A percentile compares a stretch with the other conserved stretches of the same genome.
phyloP scores from a whole-genome alignment of 1,140 invertebrate genomes.

The Drosophila yakuba region DNA sequence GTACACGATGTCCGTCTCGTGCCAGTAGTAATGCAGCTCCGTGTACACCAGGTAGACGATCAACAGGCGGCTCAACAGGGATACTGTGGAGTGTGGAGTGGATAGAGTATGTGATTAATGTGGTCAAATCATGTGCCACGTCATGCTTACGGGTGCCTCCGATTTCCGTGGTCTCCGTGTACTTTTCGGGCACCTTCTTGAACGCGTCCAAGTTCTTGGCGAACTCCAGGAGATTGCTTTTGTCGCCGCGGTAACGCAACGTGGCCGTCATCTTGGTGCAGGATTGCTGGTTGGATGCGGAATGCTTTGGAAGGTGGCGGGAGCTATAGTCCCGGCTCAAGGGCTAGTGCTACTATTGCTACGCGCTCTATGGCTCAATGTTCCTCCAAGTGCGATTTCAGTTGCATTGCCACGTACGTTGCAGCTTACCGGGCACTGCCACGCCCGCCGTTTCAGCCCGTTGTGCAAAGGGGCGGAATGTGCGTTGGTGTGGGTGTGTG shows the following conservation, averaged over 20 bases:
- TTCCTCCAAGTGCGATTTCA: background rate
- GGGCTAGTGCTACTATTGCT: background rate
- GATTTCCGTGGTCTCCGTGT: constrained; percentile 91
- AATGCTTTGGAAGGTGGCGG: background rate
- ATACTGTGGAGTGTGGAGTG: constrained; percentile 87
- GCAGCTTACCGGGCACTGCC: background rate
- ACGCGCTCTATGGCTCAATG: background rate
- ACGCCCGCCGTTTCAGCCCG: background rate
- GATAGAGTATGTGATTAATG: background rate
- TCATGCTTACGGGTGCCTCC: constrained; percentile 90
- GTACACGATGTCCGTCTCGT: constrained; percentile 92
- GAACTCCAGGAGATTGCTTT: constrained; percentile 87
- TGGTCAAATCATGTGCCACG: no score
- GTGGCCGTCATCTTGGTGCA: constrained; percentile 69
- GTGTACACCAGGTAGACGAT: constrained; percentile 92
- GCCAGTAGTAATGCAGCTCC: constrained; percentile 94
- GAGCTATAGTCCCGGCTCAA: background rate
- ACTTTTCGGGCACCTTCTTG: constrained; percentile 94
- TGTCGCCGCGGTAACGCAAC: constrained; percentile 87
- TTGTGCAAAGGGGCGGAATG: background rate
- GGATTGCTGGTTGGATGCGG: background rate
- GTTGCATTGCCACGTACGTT: constrained; percentile 31
- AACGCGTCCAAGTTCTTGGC: constrained; percentile 96
- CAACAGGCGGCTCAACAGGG: constrained; percentile 91
- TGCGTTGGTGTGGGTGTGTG: background rate